Conservation (phyloP, 23 tunicate species). For the Diplosoma virens region DNA sequence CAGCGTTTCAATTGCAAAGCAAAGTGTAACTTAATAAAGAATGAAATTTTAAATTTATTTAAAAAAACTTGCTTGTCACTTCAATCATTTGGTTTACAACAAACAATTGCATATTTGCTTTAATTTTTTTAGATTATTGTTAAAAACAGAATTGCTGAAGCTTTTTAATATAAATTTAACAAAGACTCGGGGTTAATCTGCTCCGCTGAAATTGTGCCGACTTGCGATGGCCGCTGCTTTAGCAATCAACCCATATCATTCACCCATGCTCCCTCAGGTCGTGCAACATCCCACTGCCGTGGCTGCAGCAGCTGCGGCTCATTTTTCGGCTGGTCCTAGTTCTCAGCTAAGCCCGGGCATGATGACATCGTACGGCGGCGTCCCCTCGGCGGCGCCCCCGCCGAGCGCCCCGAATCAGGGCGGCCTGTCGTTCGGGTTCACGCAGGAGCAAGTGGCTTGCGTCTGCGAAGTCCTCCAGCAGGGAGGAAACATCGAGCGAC, state of each 20-base stretch:
- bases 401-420: constrained; percentile 39
- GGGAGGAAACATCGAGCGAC: constrained; percentile 87
- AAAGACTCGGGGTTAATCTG: too few relatives aligned
- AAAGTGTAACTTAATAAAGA: too few relatives aligned
- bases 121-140: too few relatives aligned
- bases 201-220: too few relatives aligned
- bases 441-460: constrained; percentile 94
- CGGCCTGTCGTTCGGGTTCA: constrained; percentile 88
- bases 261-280: constrained; percentile 87
- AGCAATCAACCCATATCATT: constrained; percentile 89
- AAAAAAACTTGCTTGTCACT: too few relatives aligned
- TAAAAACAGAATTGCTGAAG: too few relatives aligned
- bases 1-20: too few relatives aligned
- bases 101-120: too few relatives aligned
- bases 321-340: constrained; percentile 75
- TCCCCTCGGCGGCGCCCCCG: constrained; percentile 73
- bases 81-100: too few relatives aligned
- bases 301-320: constrained; percentile 87
- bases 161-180: too few relatives aligned
- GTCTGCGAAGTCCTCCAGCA: constrained; percentile 95
- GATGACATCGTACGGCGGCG: constrained; percentile 83
- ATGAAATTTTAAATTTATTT: too few relatives aligned
- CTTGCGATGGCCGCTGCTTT: constrained; percentile 80
- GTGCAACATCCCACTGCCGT: constrained; percentile 78
- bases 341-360: constrained; percentile 66